Percentiles rank a stretch among this genome's conserved stretches.
Evolutionary conservation across 2,113 vertebrate genomes (phyloP).

Genomic region (Amazona vittata): DNA sequence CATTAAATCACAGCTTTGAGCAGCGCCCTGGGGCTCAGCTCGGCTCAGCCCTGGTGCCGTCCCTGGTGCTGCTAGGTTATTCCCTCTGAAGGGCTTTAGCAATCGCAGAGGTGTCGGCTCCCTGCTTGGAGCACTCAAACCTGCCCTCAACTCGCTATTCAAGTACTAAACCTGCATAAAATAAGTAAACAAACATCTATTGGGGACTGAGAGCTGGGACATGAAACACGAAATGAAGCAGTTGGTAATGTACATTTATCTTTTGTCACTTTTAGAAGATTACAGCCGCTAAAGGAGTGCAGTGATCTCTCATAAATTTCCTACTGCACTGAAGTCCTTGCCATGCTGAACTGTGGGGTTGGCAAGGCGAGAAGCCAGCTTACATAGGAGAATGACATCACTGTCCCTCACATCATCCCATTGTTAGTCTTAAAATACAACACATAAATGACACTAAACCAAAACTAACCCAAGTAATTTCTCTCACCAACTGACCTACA

Average conservation of each 20-base stretch:
- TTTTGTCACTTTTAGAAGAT: neutral
- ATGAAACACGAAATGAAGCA: fast-evolving
- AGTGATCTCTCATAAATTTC: neutral
- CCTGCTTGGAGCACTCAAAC: neutral
- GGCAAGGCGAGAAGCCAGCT: neutral
- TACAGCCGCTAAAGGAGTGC: neutral
- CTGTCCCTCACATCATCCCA: neutral
- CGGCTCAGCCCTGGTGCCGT: neutral
- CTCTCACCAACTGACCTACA: fast-evolving
- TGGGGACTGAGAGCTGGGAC: neutral
- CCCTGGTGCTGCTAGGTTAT: neutral
- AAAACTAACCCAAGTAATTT: neutral
- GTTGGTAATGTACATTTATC: fast-evolving
- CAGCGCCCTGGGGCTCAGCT: neutral
- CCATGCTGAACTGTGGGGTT: neutral
- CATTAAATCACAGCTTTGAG: neutral
- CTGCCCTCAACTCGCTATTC: neutral
- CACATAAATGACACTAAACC: neutral
- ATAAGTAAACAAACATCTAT: neutral
- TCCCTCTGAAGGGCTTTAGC: neutral
- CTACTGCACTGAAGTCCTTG: neutral
- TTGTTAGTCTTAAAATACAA: neutral
- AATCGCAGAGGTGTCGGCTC: neutral
- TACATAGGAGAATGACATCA: neutral
- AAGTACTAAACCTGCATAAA: fast-evolving